Conservation (phyloP, 2,797 vertebrate species). For the Carduelis carduelis region DNA sequence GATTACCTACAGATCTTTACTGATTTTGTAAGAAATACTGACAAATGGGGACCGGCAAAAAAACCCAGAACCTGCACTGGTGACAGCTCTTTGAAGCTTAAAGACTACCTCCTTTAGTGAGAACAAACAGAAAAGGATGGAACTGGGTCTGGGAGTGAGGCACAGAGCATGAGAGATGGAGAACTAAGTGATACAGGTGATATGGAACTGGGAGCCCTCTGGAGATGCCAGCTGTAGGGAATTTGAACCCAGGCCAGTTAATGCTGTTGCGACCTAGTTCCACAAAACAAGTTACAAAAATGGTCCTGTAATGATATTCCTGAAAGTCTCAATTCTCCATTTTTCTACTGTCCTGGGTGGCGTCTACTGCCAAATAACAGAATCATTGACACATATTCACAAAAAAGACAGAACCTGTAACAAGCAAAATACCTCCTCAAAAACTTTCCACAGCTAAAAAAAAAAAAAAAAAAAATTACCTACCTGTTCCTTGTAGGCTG, state of each 20-base stretch:
- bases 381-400: neutral
- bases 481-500: neutral
- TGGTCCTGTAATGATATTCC: neutral
- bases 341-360: neutral
- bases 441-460: neutral
- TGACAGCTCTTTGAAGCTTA: neutral
- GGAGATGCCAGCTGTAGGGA: neutral
- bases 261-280: neutral
- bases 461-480: neutral
- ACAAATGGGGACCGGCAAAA: neutral
- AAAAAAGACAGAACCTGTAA: neutral
- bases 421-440: neutral
- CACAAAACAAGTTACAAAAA: neutral
- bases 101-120: neutral
- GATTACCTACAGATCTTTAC: neutral
- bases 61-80: neutral
- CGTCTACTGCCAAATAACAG: neutral
- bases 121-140: neutral
- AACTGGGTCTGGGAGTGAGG: neutral
- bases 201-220: neutral
- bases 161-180: accelerated
- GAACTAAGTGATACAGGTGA: neutral
- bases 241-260: neutral
- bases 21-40: neutral
- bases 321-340: neutral